Conservation (phyloP, 2,113 vertebrate genomes). For the Xiphophorus hellerii region DNA sequence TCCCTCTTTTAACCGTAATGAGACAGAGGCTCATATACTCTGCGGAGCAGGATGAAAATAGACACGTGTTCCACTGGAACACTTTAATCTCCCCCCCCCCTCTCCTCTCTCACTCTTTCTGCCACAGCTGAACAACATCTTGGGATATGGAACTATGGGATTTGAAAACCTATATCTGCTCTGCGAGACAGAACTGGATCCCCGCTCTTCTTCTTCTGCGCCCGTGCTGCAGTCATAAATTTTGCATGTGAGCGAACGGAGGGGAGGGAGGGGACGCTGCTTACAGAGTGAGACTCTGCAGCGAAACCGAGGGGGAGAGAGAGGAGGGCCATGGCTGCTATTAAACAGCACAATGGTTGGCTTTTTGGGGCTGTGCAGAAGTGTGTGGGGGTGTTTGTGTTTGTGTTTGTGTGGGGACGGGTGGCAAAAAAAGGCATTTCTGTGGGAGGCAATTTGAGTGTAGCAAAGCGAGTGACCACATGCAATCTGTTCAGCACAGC, state of each 20-base stretch:
- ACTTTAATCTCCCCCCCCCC: constrained; percentile 61
- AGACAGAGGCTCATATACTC: constrained; percentile 65
- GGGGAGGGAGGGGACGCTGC: constrained; percentile 20
- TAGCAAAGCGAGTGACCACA: constrained; percentile 48
- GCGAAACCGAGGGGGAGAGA: not conserved
- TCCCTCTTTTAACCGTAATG: constrained; percentile 58
- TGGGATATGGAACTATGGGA: constrained; percentile 66
- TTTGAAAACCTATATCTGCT: constrained; percentile 77
- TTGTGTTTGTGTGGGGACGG: too few species aligned
- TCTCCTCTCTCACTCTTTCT: constrained; percentile 45
- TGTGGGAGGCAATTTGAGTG: constrained; percentile 47
- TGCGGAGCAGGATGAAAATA: constrained; percentile 70
- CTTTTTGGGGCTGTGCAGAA: constrained; percentile 27
- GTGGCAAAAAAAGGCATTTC: constrained; percentile 36
- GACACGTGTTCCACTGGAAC: constrained; percentile 67
- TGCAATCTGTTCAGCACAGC: constrained; percentile 55
- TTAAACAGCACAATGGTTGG: constrained; percentile 56
- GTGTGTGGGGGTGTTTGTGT: too few species aligned
- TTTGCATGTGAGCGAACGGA: constrained; percentile 60
- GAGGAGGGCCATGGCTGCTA: constrained; percentile 42
- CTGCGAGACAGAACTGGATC: constrained; percentile 66
- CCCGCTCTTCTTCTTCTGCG: constrained; percentile 49
- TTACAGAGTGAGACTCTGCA: constrained; percentile 43
- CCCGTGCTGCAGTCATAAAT: constrained; percentile 70
- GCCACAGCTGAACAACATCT: constrained; percentile 62